A percentile compares a stretch with the other conserved stretches of the same genome.
Conservation (phyloP, 2,888 invertebrate genomes). For the Trissoscelio sp. region DNA sequence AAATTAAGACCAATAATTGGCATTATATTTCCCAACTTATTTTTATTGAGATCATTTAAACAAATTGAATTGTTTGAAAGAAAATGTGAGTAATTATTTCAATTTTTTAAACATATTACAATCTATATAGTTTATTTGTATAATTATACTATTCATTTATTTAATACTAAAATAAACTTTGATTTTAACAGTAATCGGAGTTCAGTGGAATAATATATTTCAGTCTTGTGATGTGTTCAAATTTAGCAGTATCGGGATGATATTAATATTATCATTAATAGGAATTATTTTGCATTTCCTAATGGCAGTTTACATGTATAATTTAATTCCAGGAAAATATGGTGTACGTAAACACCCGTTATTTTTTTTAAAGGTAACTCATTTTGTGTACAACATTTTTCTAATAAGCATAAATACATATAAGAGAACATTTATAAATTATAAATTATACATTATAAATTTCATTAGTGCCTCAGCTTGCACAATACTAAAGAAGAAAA, state of each 20-base stretch:
- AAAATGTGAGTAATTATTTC: slow-evolving; percentile 2
- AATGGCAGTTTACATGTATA: slow-evolving; percentile 91
- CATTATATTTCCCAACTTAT: background rate
- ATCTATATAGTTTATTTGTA: background rate
- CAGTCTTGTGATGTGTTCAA: background rate
- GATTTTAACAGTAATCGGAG: slow-evolving; percentile 3
- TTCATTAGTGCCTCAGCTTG: no score
- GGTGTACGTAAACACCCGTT: slow-evolving; percentile 93
- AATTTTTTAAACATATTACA: no score
- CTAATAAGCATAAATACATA: background rate
- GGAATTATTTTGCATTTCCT: slow-evolving; percentile 13
- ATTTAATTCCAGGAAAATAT: slow-evolving; percentile 92
- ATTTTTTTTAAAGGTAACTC: slow-evolving; percentile 84
- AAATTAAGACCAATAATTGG: background rate
- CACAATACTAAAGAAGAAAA: no score
- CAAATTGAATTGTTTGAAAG: slow-evolving; percentile 8
- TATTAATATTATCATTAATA: background rate
- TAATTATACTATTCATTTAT: background rate
- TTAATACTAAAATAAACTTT: background rate
- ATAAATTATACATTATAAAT: no score
- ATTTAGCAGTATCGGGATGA: slow-evolving; percentile 1
- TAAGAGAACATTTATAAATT: background rate
- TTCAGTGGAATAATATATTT: slow-evolving; percentile 11
- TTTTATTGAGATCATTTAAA: background rate
- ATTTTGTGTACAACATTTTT: no score